phyloP scores from a whole-genome alignment of 2,797 vertebrate species.

The Sylvilagus floridanus region DNA sequence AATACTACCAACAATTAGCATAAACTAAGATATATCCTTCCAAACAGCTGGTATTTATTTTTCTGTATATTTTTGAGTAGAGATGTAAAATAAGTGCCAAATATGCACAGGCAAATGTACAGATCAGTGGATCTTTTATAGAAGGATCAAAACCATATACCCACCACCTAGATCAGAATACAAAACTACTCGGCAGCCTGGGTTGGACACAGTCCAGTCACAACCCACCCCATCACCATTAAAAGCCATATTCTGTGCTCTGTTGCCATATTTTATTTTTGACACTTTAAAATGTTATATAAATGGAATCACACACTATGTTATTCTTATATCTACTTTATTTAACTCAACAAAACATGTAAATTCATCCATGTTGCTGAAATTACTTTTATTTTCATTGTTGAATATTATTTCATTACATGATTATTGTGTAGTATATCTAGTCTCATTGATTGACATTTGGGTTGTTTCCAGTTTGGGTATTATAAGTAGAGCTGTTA shows the following conservation, averaged over 20 bases:
- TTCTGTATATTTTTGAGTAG: background rate
- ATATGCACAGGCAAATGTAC: background rate
- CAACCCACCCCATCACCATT: background rate
- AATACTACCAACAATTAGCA: background rate
- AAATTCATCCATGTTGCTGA: background rate
- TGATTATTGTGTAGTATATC: background rate
- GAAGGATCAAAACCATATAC: background rate
- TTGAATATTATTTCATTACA: background rate
- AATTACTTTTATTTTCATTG: constrained; percentile 1
- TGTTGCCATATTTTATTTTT: background rate
- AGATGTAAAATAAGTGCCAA: background rate
- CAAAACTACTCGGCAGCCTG: background rate
- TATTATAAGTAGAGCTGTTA: background rate
- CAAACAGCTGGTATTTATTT: constrained; percentile 12
- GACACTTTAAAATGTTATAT: background rate
- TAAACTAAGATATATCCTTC: background rate
- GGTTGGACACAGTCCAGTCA: background rate
- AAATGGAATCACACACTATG: background rate
- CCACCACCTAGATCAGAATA: background rate
- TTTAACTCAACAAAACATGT: background rate
- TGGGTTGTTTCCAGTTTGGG: background rate
- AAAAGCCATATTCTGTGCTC: background rate
- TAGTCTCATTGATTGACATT: background rate
- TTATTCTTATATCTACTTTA: background rate
- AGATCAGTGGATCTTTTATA: background rate